Evolutionary conservation across 2,797 vertebrate genomes (phyloP), one percentile per base, ranked within the genome.

Genomic region (Chiroxiphia lanceolata): DNA sequence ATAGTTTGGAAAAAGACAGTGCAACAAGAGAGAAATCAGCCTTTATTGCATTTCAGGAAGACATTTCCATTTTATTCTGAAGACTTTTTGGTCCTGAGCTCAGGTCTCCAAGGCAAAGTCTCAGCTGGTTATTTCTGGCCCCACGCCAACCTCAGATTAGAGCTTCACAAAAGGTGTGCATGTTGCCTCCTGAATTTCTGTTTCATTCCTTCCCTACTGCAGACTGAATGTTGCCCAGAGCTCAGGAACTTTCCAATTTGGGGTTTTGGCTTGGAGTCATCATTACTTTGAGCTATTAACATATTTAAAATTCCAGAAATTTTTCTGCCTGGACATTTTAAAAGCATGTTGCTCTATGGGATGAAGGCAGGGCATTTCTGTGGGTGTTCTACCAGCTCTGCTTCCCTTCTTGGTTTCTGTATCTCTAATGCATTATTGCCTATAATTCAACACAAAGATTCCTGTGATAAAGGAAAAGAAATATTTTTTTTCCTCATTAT

Each of bases 261-360:
- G 61, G 78, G 61, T 50, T 92, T 92, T 95, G 88, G 68, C 81
- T 92, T 91, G 69, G 34, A 94, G 60, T 89, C 3, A 2, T 68
- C 53, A 27, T 72, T 85, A 60, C 75, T 85, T 80, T 69, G 72
- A 90, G 31, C 45, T 85, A 85, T 69, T 83, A 90, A 59, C 53
- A 26, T 85, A 48, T 51, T 84, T 90, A 53, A 87, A 95, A 95
- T 87, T 93, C 70, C 90, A 92, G 86, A 57, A 88, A 57, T 33
- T 51, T 69, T 95, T 91, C 44, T 92, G 42, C 71, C 59, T 75
- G 53, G 59, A 34, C 44, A 71, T 53, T 36, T 82, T 83, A 75
- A 87, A 87, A 54, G 1, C 19, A 3, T 34, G 21, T n/a, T 68
- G 83, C 29, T 86, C 13, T 71, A 1, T 60, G 38, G 31, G 42